These are phyloP conservation scores for Labia minor DNA, from an alignment of 2,888 invertebrate genomes.

Conservation along the genomic window DNA sequence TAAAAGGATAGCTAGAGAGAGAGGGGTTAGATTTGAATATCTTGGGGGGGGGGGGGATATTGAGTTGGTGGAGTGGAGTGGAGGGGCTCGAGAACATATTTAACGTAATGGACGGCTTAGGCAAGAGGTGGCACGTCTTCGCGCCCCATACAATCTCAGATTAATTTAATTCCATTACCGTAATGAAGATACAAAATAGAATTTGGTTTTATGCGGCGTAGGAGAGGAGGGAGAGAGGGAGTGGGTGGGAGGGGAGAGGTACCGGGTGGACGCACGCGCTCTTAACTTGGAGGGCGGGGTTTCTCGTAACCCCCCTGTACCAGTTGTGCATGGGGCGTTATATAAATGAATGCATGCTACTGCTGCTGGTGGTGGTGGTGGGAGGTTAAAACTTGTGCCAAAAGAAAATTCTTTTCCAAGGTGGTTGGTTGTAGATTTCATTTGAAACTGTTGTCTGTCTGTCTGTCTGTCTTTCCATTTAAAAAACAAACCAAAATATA, in stretches of 20 bases:
- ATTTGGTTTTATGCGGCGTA: slow-evolving; percentile 23
- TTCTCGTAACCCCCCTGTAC: too few species aligned
- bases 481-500: too few species aligned
- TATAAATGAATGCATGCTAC: too few species aligned
- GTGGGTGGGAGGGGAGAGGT: background rate
- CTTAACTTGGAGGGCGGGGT: background rate
- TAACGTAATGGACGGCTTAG: slow-evolving; percentile 14
- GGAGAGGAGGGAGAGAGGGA: background rate
- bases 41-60: background rate
- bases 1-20: too few species aligned
- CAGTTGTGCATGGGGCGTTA: too few species aligned
- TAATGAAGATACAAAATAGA: slow-evolving; percentile 45
- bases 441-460: too few species aligned
- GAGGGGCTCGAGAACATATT: background rate
- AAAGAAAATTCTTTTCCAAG: too few species aligned
- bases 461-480: too few species aligned
- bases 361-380: too few species aligned
- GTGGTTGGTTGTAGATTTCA: too few species aligned
- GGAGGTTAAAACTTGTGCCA: too few species aligned
- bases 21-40: background rate
- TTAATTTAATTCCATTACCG: slow-evolving; percentile 47
- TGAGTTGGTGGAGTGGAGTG: background rate
- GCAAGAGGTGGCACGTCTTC: slow-evolving; percentile 14
- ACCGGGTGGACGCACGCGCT: slow-evolving; percentile 13
- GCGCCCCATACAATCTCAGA: slow-evolving; percentile 30